Base-by-base conservation (phyloP, 2,113 vertebrate genomes). In the Xenopus borealis region DNA sequence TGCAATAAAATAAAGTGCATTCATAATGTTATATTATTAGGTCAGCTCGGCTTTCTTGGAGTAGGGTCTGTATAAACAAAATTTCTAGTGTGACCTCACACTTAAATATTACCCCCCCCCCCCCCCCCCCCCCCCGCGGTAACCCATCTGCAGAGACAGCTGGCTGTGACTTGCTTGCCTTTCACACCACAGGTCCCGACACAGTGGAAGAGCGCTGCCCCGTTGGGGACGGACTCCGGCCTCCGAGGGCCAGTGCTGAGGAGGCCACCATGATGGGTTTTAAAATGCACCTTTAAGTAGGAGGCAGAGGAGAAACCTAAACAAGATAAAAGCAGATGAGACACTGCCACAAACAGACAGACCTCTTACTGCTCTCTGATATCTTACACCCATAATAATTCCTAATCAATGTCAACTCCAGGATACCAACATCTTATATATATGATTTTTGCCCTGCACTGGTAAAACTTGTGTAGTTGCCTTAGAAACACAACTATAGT, bases 251-350 rank as follows among this genome's bases (percentile, higher is more conserved):
- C 96, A 91, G 94, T 90, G 91, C 96, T 94, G 90, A 96, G 92
- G 89, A 94, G 91, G 90, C 95, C 93, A 94, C 95, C 95, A 88
- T 99, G 97, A 94, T 99, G 96, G 87, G 94, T 97, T 97, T 99
- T 98, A 95, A 98, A 94, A 92, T 99, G 97, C 94, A 98, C 97
- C 94, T 98, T 99, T 96, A 98, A 97, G 95, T 98, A 99, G 93
- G 97, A 99, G 84, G 97, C 95, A 91, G 96, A 98, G 90, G 96
- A 99, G 94, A 98, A 98, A 98, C 97, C 97, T 99, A 96, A 91
- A 94, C 91, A 89, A 92, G 90, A 93, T 89, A 95, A 96, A 96
- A 95, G 90, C 90, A 95, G 90, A 94, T 94, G 92, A 94, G 89
- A 91, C 85, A 89, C 89, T 90, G 83, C 85, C 80, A 87, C 86